Conservation (phyloP, 1,140 invertebrate species). For the Drosophila malerkotliana region DNA sequence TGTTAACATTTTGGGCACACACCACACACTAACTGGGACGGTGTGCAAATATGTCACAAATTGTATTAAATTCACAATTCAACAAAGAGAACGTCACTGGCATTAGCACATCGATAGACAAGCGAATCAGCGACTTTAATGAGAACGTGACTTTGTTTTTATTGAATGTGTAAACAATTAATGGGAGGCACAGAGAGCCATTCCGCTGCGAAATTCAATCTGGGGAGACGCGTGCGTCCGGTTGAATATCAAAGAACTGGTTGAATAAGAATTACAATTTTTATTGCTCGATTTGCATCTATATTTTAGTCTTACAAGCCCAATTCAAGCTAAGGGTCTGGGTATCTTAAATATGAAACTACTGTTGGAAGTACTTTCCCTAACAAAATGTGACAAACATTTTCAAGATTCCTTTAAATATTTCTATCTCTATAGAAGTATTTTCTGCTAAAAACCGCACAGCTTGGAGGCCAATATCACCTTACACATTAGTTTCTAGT, state of each 20-base stretch:
- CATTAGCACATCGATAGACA: slow-evolving; percentile 64
- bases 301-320: too few relatives aligned
- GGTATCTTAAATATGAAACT: too few relatives aligned
- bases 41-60: slow-evolving; percentile 67
- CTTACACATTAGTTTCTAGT: slow-evolving; percentile 32
- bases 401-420: background rate
- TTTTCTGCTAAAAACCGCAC: slow-evolving; percentile 19
- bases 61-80: slow-evolving; percentile 61
- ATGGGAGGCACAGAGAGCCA: slow-evolving; percentile 10
- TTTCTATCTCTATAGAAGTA: background rate
- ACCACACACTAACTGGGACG: too few relatives aligned
- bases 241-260: background rate
- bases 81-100: slow-evolving; percentile 69
- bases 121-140: slow-evolving; percentile 49
- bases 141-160: slow-evolving; percentile 76
- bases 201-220: slow-evolving; percentile 32
- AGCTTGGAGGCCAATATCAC: slow-evolving; percentile 20
- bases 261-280: background rate
- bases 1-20: slow-evolving; percentile 46
- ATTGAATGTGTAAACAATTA: slow-evolving; percentile 59
- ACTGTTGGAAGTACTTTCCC: background rate
- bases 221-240: slow-evolving; percentile 23
- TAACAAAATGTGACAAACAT: background rate
- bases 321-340: too few relatives aligned
- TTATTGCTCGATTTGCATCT: background rate